phyloP scores from a whole-genome alignment of 2,888 invertebrate species.

The Amphipoea lucens region DNA sequence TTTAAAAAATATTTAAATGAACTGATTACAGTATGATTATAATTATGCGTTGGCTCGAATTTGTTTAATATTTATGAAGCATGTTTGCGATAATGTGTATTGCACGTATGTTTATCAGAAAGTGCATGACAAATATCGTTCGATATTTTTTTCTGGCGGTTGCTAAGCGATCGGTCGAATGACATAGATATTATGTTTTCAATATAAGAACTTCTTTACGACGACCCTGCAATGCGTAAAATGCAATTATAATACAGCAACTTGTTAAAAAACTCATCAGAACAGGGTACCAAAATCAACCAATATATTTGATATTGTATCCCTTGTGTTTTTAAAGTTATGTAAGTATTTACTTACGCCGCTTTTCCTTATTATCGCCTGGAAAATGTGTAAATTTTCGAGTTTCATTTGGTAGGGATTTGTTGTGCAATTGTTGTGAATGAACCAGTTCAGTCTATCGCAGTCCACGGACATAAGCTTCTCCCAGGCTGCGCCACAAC shows the following conservation, averaged over 20 bases:
- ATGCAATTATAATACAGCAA: not conserved
- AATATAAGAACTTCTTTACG: not conserved
- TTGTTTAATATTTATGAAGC: constrained; percentile 45
- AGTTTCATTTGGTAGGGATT: not conserved
- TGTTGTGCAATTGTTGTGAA: too few relatives aligned
- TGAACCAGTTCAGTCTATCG: too few relatives aligned
- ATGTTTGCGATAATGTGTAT: constrained; percentile 17
- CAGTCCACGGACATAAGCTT: too few relatives aligned
- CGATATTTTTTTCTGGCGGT: constrained; percentile 9
- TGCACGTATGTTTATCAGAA: constrained; percentile 26
- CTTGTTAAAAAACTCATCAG: too few relatives aligned
- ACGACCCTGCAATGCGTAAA: not conserved
- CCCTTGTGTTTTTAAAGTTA: not conserved
- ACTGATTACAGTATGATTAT: constrained; percentile 16
- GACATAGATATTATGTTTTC: not conserved
- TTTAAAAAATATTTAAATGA: constrained; percentile 7
- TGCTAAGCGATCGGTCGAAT: not conserved
- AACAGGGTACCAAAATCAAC: not conserved
- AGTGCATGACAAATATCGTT: constrained; percentile 7
- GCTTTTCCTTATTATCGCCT: not conserved
- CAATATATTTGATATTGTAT: not conserved
- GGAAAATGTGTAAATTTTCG: not conserved
- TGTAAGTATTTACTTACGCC: not conserved
- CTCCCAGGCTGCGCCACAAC: too few relatives aligned
- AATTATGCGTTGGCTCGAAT: not conserved